Conservation (phyloP, 1,140 invertebrate species). For the Trichonephila clavipes region DNA sequence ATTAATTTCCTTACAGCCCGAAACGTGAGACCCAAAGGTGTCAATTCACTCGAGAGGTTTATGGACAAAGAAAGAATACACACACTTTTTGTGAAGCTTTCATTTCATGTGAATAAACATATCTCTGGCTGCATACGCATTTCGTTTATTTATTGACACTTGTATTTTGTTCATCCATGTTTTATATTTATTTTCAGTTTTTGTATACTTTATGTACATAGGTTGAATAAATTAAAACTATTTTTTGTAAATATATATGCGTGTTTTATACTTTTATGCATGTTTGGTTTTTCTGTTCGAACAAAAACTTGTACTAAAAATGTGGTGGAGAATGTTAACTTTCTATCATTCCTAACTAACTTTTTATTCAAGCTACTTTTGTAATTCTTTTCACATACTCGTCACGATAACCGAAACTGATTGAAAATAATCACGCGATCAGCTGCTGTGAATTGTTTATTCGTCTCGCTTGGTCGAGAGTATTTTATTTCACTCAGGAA, state of each 20-base stretch:
- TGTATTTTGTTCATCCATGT: neutral
- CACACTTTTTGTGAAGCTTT: conserved; percentile 4
- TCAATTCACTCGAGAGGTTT: neutral
- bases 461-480: too few species aligned
- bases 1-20: neutral
- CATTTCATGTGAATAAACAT: conserved; percentile 21
- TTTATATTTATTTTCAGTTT: conserved; percentile 5
- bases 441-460: too few species aligned
- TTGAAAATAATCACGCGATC: too few species aligned
- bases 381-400: too few species aligned
- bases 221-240: conserved; percentile 30
- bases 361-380: too few species aligned
- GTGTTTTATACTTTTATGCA: neutral
- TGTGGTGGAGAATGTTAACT: too few species aligned
- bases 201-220: conserved; percentile 30
- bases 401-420: too few species aligned
- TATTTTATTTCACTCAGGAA: too few species aligned
- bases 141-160: conserved; percentile 14
- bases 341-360: too few species aligned
- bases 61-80: neutral
- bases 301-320: neutral
- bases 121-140: neutral
- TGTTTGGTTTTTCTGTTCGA: neutral
- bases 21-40: neutral
- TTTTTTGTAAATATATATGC: neutral